phyloP scores from a whole-genome alignment of 2,888 invertebrate genomes.

The Nomada flava region DNA sequence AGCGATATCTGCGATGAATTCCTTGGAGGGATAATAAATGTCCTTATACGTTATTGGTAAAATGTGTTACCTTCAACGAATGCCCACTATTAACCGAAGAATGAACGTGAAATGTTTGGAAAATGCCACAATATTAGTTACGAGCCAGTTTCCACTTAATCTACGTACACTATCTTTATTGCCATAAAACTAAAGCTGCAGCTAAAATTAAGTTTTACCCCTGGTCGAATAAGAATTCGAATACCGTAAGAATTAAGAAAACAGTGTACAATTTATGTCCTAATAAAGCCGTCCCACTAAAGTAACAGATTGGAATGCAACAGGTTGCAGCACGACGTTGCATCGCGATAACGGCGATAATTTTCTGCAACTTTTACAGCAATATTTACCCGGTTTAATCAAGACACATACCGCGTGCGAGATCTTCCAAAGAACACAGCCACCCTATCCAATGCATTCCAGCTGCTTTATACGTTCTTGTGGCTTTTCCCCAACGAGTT shows the following conservation, averaged over 20 bases:
- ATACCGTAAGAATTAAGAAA: slow-evolving; percentile 4
- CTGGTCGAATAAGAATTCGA: background rate
- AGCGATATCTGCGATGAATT: too few species aligned
- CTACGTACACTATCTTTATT: too few species aligned
- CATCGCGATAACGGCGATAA: slow-evolving; percentile 17
- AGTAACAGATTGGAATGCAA: slow-evolving; percentile 33
- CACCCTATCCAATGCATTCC: slow-evolving; percentile 16
- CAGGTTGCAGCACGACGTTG: slow-evolving; percentile 17
- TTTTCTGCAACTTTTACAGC: slow-evolving; percentile 9
- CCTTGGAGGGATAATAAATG: too few species aligned
- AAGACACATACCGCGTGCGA: background rate
- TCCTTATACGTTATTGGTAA: too few species aligned
- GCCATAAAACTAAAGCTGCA: background rate
- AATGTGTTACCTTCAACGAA: too few species aligned
- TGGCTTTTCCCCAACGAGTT: background rate
- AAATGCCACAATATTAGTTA: too few species aligned
- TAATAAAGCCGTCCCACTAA: slow-evolving; percentile 22
- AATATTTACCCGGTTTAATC: slow-evolving; percentile 29
- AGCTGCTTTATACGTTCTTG: slow-evolving; percentile 13
- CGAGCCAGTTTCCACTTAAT: too few species aligned
- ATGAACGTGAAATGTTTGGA: too few species aligned
- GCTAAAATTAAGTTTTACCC: background rate
- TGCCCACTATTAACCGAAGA: too few species aligned
- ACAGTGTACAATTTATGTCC: slow-evolving; percentile 9
- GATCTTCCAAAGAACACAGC: background rate